Evolutionary conservation across 2,797 vertebrate species (phyloP).

Genomic region (Sebastolobus alascanus): DNA sequence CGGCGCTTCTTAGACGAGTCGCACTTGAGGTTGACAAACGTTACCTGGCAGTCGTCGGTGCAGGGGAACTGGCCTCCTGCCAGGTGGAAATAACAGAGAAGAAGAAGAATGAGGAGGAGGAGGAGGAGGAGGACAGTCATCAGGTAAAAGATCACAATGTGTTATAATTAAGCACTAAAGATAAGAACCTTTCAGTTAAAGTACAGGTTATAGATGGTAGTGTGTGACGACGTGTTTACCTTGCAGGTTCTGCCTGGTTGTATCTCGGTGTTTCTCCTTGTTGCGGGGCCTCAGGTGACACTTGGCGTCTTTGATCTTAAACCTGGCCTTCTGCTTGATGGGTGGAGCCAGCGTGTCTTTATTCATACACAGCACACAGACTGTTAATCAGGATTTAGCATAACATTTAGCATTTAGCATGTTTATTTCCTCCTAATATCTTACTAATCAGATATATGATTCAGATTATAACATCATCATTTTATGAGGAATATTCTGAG

Average conservation of each 20-base stretch:
- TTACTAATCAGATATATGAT: background rate
- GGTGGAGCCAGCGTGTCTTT: slow-evolving; percentile 87
- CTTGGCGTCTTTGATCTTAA: slow-evolving; percentile 97
- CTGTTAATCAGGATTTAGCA: background rate
- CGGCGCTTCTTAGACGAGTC: slow-evolving; percentile 96
- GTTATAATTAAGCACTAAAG: background rate
- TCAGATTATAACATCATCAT: background rate
- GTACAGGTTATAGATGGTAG: background rate
- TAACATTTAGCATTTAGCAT: background rate
- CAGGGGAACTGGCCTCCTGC: slow-evolving; percentile 87
- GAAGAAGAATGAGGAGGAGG: too few species aligned
- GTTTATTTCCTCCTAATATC: background rate
- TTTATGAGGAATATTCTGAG: background rate
- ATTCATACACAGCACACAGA: slow-evolving; percentile 31
- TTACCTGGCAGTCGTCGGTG: slow-evolving; percentile 93
- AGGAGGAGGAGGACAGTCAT: slow-evolving; percentile 1
- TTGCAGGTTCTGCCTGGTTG: slow-evolving; percentile 83
- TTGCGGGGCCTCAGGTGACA: slow-evolving; percentile 92
- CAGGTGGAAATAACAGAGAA: slow-evolving; percentile 30
- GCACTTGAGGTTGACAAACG: slow-evolving; percentile 95
- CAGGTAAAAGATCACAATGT: background rate
- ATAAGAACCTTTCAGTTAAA: background rate
- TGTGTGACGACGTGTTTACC: slow-evolving; percentile 77
- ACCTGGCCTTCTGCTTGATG: slow-evolving; percentile 94
- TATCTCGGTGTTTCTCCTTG: slow-evolving; percentile 89